A percentile compares a stretch with the other conserved stretches of the same genome.
phyloP scores from a whole-genome alignment of 2,888 invertebrate species.

The Plagodis pulveraria region DNA sequence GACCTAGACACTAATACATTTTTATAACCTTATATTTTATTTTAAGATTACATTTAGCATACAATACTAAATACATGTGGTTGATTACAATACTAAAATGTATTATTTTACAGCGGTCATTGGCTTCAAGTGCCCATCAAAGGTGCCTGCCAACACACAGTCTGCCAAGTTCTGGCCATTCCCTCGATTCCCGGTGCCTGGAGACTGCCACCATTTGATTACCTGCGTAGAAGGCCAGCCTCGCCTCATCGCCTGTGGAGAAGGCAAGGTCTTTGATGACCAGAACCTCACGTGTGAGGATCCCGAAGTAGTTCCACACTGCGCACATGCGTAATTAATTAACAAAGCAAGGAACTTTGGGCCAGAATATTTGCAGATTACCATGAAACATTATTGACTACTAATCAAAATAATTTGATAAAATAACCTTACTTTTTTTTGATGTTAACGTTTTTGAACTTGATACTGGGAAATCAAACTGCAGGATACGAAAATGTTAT shows the following conservation, averaged over 20 bases:
- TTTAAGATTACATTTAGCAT: too few species aligned
- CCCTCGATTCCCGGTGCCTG: slow-evolving; percentile 95
- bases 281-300: slow-evolving; percentile 93
- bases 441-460: too few species aligned
- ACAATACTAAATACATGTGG: too few species aligned
- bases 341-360: slow-evolving; percentile 5
- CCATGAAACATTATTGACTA: not conserved
- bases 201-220: slow-evolving; percentile 94
- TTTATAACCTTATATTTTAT: too few species aligned
- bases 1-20: too few species aligned
- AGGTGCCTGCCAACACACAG: slow-evolving; percentile 91
- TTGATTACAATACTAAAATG: too few species aligned
- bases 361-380: slow-evolving; percentile 6
- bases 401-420: too few species aligned
- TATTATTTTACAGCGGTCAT: slow-evolving; percentile 88
- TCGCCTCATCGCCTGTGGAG: slow-evolving; percentile 93
- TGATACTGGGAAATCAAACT: too few species aligned
- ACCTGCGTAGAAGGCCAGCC: slow-evolving; percentile 96
- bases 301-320: slow-evolving; percentile 86
- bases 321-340: slow-evolving; percentile 63
- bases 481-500: not conserved
- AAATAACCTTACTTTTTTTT: too few species aligned
- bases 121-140: slow-evolving; percentile 96
- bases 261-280: slow-evolving; percentile 94
- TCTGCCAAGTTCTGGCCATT: slow-evolving; percentile 96